Percentiles rank a stretch among this genome's conserved stretches.
phyloP scores from a whole-genome alignment of 2,113 vertebrate species.

The Hassar affinis region DNA sequence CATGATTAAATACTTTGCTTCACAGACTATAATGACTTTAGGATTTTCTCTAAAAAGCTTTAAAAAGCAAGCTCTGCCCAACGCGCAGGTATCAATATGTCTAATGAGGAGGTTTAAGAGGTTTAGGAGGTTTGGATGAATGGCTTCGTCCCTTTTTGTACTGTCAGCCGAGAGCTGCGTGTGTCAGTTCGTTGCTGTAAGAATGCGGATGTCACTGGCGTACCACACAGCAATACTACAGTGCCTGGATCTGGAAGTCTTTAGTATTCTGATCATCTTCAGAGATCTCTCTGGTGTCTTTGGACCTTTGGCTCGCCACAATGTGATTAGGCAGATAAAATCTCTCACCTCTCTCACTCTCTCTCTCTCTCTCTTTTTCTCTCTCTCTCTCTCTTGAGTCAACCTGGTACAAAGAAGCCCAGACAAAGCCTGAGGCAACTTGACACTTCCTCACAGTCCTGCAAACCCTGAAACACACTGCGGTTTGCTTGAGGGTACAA shows the following conservation, averaged over 20 bases:
- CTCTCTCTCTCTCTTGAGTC: neutral
- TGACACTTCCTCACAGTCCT: neutral
- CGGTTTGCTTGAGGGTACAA: neutral
- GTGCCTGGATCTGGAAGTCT: neutral
- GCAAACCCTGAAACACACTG: neutral
- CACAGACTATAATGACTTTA: neutral
- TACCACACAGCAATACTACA: neutral
- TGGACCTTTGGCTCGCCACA: neutral
- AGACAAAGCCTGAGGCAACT: conserved; percentile 18
- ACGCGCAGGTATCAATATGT: neutral
- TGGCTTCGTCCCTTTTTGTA: neutral
- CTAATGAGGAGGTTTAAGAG: neutral
- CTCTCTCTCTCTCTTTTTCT: conserved; percentile 6
- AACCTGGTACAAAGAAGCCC: neutral
- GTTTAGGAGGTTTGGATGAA: neutral
- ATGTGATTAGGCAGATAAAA: conserved; percentile 27
- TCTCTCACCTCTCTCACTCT: conserved; percentile 10
- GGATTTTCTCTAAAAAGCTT: neutral
- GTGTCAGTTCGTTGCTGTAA: neutral
- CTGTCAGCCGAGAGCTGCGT: neutral
- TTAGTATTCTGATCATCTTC: conserved; percentile 9
- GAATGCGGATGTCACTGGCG: neutral
- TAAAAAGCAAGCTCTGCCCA: neutral
- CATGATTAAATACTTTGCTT: neutral
- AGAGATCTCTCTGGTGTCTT: neutral